Evolutionary conservation across 2,888 invertebrate genomes (phyloP).

Genomic region (Stictocephala bisonia): DNA sequence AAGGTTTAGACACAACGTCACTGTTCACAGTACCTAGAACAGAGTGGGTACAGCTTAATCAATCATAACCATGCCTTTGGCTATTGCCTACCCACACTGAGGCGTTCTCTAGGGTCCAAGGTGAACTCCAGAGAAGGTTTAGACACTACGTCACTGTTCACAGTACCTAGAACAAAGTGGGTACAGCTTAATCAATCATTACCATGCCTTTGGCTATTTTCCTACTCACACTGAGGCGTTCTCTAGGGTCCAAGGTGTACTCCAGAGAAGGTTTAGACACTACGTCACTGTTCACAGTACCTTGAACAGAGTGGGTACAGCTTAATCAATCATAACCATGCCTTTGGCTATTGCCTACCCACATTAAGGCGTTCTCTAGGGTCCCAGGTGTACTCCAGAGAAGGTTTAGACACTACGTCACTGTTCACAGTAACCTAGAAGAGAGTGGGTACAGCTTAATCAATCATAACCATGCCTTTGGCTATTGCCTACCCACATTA

Average conservation of each 20-base stretch:
- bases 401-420: too few relatives aligned
- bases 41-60: neutral
- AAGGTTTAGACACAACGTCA: neutral
- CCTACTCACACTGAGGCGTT: conserved; percentile 28
- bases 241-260: conserved; percentile 28
- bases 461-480: too few relatives aligned
- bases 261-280: neutral
- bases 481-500: too few relatives aligned
- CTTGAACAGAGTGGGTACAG: neutral
- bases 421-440: too few relatives aligned
- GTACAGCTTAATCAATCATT: neutral
- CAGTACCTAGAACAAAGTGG: conserved; percentile 2
- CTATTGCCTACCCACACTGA: conserved; percentile 4
- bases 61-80: neutral
- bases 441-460: too few relatives aligned
- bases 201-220: conserved; percentile 38
- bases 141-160: neutral
- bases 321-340: neutral
- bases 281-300: conserved; percentile 3
- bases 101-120: conserved; percentile 31
- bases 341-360: conserved; percentile 40
- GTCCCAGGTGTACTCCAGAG: too few relatives aligned
- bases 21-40: conserved; percentile 9
- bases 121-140: conserved; percentile 4
- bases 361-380: too few relatives aligned